These are phyloP conservation scores for Prunella himalayana DNA, from an alignment of 2,113 vertebrate genomes.

Conservation along the genomic window DNA sequence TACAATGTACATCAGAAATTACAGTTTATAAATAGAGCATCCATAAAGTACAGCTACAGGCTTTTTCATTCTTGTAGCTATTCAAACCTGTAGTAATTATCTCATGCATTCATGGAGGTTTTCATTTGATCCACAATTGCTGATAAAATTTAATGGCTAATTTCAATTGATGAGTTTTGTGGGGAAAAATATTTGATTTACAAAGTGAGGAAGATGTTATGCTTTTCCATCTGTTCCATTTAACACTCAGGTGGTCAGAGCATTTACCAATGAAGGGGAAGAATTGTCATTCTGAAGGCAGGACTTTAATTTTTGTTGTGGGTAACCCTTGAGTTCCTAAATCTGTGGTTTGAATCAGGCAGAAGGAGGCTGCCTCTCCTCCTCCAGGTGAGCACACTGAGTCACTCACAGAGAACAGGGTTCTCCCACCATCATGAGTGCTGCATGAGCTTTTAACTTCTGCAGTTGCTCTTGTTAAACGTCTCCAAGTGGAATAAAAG, in stretches of 20 bases:
- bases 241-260: background rate
- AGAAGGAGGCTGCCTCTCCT: background rate
- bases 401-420: background rate
- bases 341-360: background rate
- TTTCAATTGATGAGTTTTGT: background rate
- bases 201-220: background rate
- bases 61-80: background rate
- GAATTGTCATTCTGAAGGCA: background rate
- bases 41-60: background rate
- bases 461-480: background rate
- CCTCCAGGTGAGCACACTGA: background rate
- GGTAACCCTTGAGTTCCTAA: fast-evolving
- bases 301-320: background rate
- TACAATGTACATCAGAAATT: background rate
- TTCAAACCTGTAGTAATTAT: background rate
- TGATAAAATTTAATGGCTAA: background rate
- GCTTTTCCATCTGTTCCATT: background rate
- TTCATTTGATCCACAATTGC: background rate
- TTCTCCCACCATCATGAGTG: fast-evolving
- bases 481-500: background rate
- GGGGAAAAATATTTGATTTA: background rate
- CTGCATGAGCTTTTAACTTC: background rate
- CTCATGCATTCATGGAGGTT: background rate
- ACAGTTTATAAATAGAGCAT: background rate
- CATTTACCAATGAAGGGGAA: fast-evolving